Conservation (phyloP, 92 coral and sea anemone species). For the Zoanthus sansibaricus region DNA sequence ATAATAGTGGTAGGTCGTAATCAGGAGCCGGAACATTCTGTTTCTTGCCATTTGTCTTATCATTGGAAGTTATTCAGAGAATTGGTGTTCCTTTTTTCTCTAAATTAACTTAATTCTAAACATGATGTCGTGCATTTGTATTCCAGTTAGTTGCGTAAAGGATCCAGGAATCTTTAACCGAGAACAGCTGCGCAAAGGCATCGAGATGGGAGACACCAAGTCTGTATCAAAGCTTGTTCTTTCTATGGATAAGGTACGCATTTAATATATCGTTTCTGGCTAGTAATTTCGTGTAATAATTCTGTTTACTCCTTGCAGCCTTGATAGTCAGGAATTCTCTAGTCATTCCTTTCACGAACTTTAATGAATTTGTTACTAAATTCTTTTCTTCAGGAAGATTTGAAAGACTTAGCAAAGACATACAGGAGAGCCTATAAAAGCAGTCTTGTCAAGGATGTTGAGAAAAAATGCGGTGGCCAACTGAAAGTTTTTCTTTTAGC, state of each 20-base stretch:
- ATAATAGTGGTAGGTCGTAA: too few relatives aligned
- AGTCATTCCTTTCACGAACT: not conserved
- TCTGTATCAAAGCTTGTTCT: slow-evolving; percentile 78
- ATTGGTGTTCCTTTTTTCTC: too few relatives aligned
- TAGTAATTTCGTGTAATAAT: not conserved
- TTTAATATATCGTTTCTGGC: not conserved
- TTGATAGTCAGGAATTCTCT: too few relatives aligned
- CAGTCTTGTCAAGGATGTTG: slow-evolving; percentile 82
- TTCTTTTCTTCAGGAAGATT: slow-evolving; percentile 59
- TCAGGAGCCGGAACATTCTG: too few relatives aligned
- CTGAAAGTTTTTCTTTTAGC: slow-evolving; percentile 69
- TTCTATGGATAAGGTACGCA: slow-evolving; percentile 68
- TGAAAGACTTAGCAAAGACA: slow-evolving; percentile 65
- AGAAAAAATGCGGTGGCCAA: slow-evolving; percentile 82
- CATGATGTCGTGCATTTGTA: not conserved
- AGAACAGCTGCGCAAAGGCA: slow-evolving; percentile 74
- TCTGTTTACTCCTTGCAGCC: not conserved
- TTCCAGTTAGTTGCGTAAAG: slow-evolving; percentile 78
- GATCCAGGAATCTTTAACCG: slow-evolving; percentile 75
- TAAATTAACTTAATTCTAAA: too few relatives aligned
- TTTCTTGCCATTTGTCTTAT: too few relatives aligned
- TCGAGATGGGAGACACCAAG: slow-evolving; percentile 77
- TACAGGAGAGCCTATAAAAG: slow-evolving; percentile 74
- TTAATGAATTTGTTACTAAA: not conserved
- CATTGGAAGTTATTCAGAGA: too few relatives aligned